Evolutionary conservation across 2,797 vertebrate genomes (phyloP), one percentile per base, ranked within the genome.

Genomic region (Garrulus glandarius): DNA sequence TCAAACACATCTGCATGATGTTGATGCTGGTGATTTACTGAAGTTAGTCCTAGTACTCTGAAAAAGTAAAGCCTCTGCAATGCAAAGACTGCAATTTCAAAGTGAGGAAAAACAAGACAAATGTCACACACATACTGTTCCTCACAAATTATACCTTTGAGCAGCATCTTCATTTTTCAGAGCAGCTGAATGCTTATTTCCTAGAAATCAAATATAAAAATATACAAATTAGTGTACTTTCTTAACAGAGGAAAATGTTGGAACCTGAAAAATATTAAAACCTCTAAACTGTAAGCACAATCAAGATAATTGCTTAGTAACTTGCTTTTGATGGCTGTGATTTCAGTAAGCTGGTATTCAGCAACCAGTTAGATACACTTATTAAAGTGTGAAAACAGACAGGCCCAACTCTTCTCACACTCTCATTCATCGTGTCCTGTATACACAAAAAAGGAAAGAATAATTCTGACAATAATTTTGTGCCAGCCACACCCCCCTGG

Each of bases 131-230:
- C 17, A 9, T 6, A 27, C 4, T 16, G 12, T 27, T 65, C 32
- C 41, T 68, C 24, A 41, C 34, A 69, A 94, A 39, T 41, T n/a
- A 60, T 98, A 98, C 98, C 98, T 98, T 69, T 97, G 94, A 64
- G 95, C 93, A 65, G 84, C 91, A 79, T 98, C 97, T 97, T 98
- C 97, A 83, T 71, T 96, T 82, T 95, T 97, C 60, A 57, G 83
- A 57, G 87, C 76, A 74, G 67, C 74, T 75, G 92, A 89, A 56
- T 81, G 94, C 46, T 98, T 98, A 87, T 60, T 92, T 90, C 96
- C 98, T 98, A 89, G 22, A 69, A 97, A 68, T 3, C 19, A 63
- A 64, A 77, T 5, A 23, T 2, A 52, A 10, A 78, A 61, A 80
- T 21, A 92, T 0, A 61, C 24, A 50, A 64, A 47, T 92, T 1